Evolutionary conservation across 64 coral and sea anemone genomes (phyloP).

Genomic region (Pocillopora damicornis): DNA sequence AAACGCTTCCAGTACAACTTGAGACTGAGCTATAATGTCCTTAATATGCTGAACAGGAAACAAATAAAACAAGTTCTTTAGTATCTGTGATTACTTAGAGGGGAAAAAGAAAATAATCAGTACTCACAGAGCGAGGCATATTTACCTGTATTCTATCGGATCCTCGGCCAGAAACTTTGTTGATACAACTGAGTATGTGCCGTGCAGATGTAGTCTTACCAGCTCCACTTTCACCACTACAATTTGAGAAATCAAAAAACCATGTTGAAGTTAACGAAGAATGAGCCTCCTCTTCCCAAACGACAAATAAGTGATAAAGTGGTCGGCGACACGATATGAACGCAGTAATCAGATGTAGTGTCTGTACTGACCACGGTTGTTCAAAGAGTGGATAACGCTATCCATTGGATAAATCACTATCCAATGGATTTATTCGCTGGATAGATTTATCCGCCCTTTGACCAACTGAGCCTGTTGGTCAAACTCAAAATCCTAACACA

Average conservation of each 20-base stretch:
- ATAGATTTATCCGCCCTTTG: too few species aligned
- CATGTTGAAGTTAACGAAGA: not conserved
- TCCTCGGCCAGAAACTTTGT: constrained; percentile 66
- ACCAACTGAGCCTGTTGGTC: too few species aligned
- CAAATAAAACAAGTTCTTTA: not conserved
- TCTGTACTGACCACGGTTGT: too few species aligned
- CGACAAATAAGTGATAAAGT: too few species aligned
- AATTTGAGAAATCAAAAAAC: not conserved
- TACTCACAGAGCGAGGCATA: not conserved
- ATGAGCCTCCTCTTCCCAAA: not conserved
- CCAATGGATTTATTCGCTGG: too few species aligned
- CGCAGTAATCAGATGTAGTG: too few species aligned
- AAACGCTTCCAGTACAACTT: constrained; percentile 83
- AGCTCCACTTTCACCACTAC: constrained; percentile 77
- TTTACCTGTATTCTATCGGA: constrained; percentile 66
- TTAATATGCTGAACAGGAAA: constrained; percentile 58
- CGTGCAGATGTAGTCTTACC: constrained; percentile 82
- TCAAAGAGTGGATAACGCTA: too few species aligned
- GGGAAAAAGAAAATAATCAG: not conserved
- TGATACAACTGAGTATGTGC: constrained; percentile 66
- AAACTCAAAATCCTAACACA: too few species aligned
- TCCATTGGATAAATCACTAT: too few species aligned
- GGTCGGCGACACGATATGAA: too few species aligned
- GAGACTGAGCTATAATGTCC: constrained; percentile 80
- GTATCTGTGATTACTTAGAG: not conserved